Base-by-base conservation (phyloP, 2,888 invertebrate species). In the Harpalus rubripes region DNA sequence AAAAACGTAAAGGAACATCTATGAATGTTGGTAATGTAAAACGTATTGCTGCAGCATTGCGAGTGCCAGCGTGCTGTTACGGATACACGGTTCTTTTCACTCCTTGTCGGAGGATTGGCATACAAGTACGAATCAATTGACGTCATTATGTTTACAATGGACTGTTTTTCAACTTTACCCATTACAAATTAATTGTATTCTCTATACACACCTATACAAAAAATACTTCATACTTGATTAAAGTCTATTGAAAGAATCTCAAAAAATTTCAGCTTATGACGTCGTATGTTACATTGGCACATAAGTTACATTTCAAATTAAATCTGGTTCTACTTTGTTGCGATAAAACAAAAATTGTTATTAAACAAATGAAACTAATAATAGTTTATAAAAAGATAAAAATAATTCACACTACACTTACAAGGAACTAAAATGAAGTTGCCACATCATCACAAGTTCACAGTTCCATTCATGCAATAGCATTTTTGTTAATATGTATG, bases 21-120 rank as follows among this genome's bases (percentile, higher is more conserved):
- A 84, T 84, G 56, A 59, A 59, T 76, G 72, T 84, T 56, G 65
- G 78, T 84, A 79, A 79, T 68, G 44, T 81, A 68, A 44, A 63
- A 79, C 58, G 16, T 79, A 72, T 68, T 59, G 76, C 72, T 85
- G 80, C 59, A 85, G 58, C 72, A 41, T 68, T 85, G 85, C 52
- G 68, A 85, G 85, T 85, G 85, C 80, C 85, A 85, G 85, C 79
- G 85, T 85, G 84, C 80, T 85, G 85, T 85, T 85, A 39, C 61
- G 72, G 72, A 74, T 74, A 44, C 26, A 74, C 44, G 44, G 44
- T 44, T 74, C 72, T 74, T 44, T 74, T 44, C 41, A 74, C 41
- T 74, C 72, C 68, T 63, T 68, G 72, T 41, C 44, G 72, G 44
- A 74, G 72, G 72, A 74, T 44, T 74, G 72, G 72, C 72, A 68